Evolutionary conservation across 2,888 invertebrate species (phyloP), one percentile per base, ranked within the genome.

Genomic region (Latrodectus hesperus): DNA sequence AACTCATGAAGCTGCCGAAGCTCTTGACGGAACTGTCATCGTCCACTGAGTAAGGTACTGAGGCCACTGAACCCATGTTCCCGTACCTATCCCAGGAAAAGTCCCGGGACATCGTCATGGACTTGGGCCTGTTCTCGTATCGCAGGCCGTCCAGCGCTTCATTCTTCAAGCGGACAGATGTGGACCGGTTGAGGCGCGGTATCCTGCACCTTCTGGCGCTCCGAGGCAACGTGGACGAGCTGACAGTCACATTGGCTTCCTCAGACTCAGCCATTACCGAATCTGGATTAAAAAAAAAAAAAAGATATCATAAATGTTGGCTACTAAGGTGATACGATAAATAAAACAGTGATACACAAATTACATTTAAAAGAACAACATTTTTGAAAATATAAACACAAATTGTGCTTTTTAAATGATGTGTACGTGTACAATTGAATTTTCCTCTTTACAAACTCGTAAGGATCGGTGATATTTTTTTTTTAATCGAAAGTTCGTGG

Each of bases 1-100:
- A 85, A 72, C 89, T 89, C 38, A 83, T 73, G 60, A 74, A 88
- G 79, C 90, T 90, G 10, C 89, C 89, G 77, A 90, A 89, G 49
- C 90, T 90, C 80, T 88, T 89, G 9, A 90, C 88, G 12, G 90
- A 90, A 22, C 74, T 74, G 26, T 76, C 78, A 52, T 90, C 90
- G 65, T 89, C 89, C 0, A 84, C 70, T 16, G 77, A 73, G 26
- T 71, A 79, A 22, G 83, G 83, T 52, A 82, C 26, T 9, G 82
- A 82, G 1, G 70, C 64, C 49, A 79, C 73, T 6, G 83, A 84
- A 0, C 88, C 88, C 55, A 75, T 26, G 38, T 83, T 73, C 1
- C 67, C 81, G 9, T 74, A 78, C 8, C 87, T 64, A n/a, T 72
- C 51, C 88, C 88, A 88, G 16, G 83, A 70, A 22, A 74, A 76